Evolutionary conservation across 1,140 invertebrate species (phyloP).

Genomic region (Streblospio benedicti): DNA sequence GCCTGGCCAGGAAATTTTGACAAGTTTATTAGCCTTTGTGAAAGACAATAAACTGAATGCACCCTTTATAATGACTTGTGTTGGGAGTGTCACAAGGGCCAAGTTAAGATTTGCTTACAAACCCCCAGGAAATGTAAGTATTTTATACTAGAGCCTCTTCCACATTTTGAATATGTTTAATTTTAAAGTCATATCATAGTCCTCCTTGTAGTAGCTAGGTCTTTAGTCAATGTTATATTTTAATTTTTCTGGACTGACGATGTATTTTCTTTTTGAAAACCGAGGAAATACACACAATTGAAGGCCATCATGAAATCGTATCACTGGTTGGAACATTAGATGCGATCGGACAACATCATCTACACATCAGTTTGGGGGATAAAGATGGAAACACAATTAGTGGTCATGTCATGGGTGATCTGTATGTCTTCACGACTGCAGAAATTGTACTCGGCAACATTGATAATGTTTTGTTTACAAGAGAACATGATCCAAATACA

Average conservation of each 20-base stretch:
- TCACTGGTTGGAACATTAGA: constrained; percentile 47
- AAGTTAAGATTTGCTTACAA: constrained; percentile 43
- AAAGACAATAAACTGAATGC: constrained; percentile 31
- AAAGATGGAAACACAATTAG: constrained; percentile 41
- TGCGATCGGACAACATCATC: constrained; percentile 36
- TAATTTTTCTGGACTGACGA: neutral
- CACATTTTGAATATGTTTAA: neutral
- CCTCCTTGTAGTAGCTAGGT: neutral
- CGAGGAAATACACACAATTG: constrained; percentile 28
- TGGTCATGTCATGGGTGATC: constrained; percentile 47
- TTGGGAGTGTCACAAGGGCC: constrained; percentile 45
- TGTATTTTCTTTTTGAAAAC: constrained; percentile 25
- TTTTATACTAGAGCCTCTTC: neutral
- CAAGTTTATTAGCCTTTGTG: constrained; percentile 34
- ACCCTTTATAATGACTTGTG: constrained; percentile 47
- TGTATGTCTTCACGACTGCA: constrained; percentile 49
- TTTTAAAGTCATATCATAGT: neutral
- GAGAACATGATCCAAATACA: constrained; percentile 34
- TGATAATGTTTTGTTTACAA: constrained; percentile 28
- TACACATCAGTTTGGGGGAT: constrained; percentile 45
- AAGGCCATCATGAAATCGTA: constrained; percentile 46
- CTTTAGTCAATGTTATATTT: neutral
- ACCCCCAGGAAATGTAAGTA: constrained; percentile 18
- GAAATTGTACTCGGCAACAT: constrained; percentile 46
- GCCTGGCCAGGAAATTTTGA: constrained; percentile 43